phyloP scores from a whole-genome alignment of 2,888 invertebrate species.

The Pristionchus maxplancki region DNA sequence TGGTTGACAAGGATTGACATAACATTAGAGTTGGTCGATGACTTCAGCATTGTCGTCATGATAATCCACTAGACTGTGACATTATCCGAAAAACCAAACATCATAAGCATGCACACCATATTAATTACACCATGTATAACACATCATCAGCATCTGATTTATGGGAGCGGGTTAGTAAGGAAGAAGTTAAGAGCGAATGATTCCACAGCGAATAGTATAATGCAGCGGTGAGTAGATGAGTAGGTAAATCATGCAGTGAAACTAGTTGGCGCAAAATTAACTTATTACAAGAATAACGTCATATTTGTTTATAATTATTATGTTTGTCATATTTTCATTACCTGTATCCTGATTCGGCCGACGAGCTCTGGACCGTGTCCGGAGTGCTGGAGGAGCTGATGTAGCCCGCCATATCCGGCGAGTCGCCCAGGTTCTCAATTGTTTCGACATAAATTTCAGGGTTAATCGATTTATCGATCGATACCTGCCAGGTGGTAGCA shows the following conservation, averaged over 20 bases:
- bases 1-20: too few species aligned
- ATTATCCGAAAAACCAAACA: background rate
- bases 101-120: background rate
- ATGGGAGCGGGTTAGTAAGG: too few species aligned
- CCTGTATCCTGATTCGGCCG: constrained; percentile 60
- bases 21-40: too few species aligned
- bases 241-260: too few species aligned
- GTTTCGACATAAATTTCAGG: constrained; percentile 59
- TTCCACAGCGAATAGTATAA: too few species aligned
- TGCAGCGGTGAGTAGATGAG: too few species aligned
- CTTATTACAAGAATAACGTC: too few species aligned
- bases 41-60: background rate
- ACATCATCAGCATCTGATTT: background rate
- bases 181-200: too few species aligned
- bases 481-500: constrained; percentile 59
- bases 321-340: constrained; percentile 62
- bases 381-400: constrained; percentile 68
- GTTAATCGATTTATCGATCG: constrained; percentile 25
- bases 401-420: constrained; percentile 58
- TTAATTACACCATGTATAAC: too few species aligned
- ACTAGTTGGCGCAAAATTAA: too few species aligned
- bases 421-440: constrained; percentile 11
- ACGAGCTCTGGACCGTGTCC: constrained; percentile 68
- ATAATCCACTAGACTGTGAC: too few species aligned
- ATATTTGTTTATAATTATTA: too few species aligned